Percentiles rank a stretch among this genome's conserved stretches.
Conservation (phyloP, 2,888 invertebrate genomes). For the Choreutis nemorana region DNA sequence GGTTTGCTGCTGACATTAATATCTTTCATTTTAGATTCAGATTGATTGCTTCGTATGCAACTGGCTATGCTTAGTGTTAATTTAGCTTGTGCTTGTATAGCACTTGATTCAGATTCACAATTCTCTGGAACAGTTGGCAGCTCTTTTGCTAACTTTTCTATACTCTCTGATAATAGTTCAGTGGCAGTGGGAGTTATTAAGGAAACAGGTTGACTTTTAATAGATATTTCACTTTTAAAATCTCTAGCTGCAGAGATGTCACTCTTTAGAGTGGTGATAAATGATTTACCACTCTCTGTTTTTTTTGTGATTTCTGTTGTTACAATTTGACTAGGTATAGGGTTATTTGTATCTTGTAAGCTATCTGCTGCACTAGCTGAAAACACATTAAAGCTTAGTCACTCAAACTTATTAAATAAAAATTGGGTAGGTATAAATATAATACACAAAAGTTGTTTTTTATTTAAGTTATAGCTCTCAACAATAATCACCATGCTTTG, state of each 20-base stretch:
- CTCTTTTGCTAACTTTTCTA: conserved; percentile 50
- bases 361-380: conserved; percentile 44
- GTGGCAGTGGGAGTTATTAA: conserved; percentile 34
- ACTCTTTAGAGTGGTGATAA: too few species aligned
- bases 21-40: conserved; percentile 56
- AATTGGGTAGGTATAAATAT: too few species aligned
- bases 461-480: too few species aligned
- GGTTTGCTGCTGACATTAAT: conserved; percentile 48
- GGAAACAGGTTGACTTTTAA: conserved; percentile 26
- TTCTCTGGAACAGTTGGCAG: conserved; percentile 19
- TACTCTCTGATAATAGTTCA: conserved; percentile 47
- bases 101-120: conserved; percentile 33
- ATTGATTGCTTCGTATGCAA: conserved; percentile 35
- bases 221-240: conserved; percentile 23
- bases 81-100: conserved; percentile 54
- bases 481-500: too few species aligned
- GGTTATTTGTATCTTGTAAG: conserved; percentile 40
- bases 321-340: conserved; percentile 44
- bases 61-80: conserved; percentile 51
- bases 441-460: too few species aligned
- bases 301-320: conserved; percentile 26
- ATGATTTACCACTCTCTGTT: too few species aligned
- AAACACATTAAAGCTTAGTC: too few species aligned
- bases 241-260: conserved; percentile 17
- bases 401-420: too few species aligned